Conservation (phyloP, 1,140 invertebrate genomes). For the Nasonia giraulti region DNA sequence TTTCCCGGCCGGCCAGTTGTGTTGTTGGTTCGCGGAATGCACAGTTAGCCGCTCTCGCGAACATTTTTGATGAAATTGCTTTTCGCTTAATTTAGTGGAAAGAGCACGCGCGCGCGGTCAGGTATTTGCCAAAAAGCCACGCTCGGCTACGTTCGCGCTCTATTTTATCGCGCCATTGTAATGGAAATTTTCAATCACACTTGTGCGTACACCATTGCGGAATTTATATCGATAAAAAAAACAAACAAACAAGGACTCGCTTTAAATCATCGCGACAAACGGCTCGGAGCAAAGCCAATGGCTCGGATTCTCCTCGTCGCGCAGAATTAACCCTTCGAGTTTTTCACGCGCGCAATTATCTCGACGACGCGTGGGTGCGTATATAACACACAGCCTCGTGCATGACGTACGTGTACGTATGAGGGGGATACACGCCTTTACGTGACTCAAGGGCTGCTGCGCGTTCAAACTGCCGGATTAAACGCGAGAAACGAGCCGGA, state of each 20-base stretch:
- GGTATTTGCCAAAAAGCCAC: background rate
- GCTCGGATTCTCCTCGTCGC: constrained; percentile 5
- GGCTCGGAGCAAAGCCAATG: background rate
- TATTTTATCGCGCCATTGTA: background rate
- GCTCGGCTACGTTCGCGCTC: background rate
- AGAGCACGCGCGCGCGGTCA: background rate
- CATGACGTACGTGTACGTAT: constrained; percentile 26
- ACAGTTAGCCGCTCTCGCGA: background rate
- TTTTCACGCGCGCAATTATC: constrained; percentile 43
- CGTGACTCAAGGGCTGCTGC: constrained; percentile 17
- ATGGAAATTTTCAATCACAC: background rate
- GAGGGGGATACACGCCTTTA: constrained; percentile 12
- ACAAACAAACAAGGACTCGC: background rate
- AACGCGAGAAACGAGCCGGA: constrained; percentile 27
- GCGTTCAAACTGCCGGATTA: constrained; percentile 28
- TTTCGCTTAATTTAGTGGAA: constrained; percentile 17
- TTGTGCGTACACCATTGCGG: background rate
- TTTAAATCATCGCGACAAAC: background rate
- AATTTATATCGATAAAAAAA: background rate
- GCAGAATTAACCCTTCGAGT: background rate
- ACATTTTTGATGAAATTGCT: constrained; percentile 28
- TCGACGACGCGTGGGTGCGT: background rate
- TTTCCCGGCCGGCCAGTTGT: constrained; percentile 8
- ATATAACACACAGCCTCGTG: constrained; percentile 20
- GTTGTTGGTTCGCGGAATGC: background rate